Evolutionary conservation across 2,888 invertebrate genomes (phyloP).

Genomic region (Calameuta filiformis): DNA sequence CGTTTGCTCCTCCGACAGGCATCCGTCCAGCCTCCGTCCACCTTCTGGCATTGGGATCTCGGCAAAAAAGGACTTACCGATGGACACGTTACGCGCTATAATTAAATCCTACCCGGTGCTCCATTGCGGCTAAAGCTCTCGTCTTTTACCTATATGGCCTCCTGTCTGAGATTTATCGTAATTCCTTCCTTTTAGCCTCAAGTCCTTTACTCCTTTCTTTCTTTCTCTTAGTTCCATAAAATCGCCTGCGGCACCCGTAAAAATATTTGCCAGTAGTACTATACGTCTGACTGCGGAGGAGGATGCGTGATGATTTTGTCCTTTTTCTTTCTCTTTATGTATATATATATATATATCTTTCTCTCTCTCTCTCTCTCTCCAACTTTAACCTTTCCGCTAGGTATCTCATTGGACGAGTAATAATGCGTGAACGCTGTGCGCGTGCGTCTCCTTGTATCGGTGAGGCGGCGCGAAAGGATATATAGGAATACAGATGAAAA

Average conservation of each 20-base stretch:
- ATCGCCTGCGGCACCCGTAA: background rate
- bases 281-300: background rate
- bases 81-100: slow-evolving; percentile 15
- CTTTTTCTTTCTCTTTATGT: background rate
- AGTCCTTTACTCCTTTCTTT: background rate
- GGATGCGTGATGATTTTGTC: background rate
- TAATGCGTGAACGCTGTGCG: background rate
- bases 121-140: background rate
- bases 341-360: too few species aligned
- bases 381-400: background rate
- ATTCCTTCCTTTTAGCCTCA: background rate
- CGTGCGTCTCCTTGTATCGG: background rate
- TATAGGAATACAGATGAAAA: background rate
- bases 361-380: too few species aligned
- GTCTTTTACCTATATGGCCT: background rate
- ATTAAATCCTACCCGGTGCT: slow-evolving; percentile 17
- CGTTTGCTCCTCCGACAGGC: background rate
- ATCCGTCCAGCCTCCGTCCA: background rate
- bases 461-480: background rate
- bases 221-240: background rate
- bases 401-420: background rate
- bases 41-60: slow-evolving; percentile 5
- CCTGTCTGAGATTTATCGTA: background rate
- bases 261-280: background rate
- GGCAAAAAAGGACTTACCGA: slow-evolving; percentile 10